Evolutionary conservation across 2,797 vertebrate species (phyloP), one percentile per base, ranked within the genome.

Genomic region (Sebastiscus tertius): DNA sequence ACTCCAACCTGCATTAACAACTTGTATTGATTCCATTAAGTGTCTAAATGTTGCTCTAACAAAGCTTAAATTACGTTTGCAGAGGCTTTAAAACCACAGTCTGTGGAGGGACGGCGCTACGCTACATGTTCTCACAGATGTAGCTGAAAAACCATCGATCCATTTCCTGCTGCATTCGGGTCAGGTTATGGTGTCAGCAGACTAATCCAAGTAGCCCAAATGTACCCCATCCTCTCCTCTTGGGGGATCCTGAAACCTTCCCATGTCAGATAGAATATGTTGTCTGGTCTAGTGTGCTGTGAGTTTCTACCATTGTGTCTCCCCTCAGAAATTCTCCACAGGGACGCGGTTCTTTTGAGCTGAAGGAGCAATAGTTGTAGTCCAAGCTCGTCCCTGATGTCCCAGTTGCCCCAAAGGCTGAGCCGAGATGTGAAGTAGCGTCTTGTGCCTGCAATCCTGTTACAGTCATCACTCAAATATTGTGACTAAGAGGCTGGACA

Each of bases 11-110:
- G 49, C 27, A 1, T 54, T 76, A 16, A 54, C 69, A 59, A 4
- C 27, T 14, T 4, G 27, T 42, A 75, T 70, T 42, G 71, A 74
- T 70, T 56, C 34, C 6, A 65, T 61, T 55, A 49, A 66, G 66
- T 22, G 33, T 67, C 34, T 59, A 16, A 59, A 62, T 72, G 70
- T 71, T 42, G 55, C 16, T 75, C 7, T 36, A 60, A 20, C 20
- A 42, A n/a, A 61, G 52, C 71, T 70, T 8, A 16, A 3, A 66
- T 16, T 36, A 11, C 1, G 13, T 55, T 46, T 5, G 22, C 10
- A 2, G 3, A 36, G 31, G 42, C 8, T 36, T 46, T 12, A 3
- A 13, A 61, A 11, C 16, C 62, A 8, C 10, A 9, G 36, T n/a
- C 7, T 26, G 26, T 61, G 63, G 18, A 33, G 20, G 29, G 8